Base-by-base conservation (phyloP, 2,113 vertebrate genomes). In the Labeo catla region DNA sequence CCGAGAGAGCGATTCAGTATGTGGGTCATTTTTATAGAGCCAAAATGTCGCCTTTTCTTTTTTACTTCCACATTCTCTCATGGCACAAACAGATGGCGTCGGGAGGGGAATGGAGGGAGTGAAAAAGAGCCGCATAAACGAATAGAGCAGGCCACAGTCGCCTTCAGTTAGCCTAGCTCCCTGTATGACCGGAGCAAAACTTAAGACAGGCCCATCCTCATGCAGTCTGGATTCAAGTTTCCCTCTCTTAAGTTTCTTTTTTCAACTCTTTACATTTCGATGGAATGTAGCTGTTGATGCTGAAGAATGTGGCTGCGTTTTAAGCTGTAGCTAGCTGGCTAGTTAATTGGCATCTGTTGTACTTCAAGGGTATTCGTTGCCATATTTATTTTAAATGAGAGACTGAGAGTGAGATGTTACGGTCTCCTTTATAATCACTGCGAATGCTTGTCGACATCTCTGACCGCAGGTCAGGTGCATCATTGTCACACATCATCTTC, bases 51-150 rank as follows among this genome's bases (percentile, higher is more conserved):
- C 87, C 87, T 93, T 91, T 90, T 92, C 80, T 80, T 49, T 39
- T 91, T 88, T 89, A 92, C 90, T 93, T 93, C 90, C 89, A 84
- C 87, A 88, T 83, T 85, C 86, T 86, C 87, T 87, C 89, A 47
- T 87, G 92, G 90, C 91, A 92, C 91, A 91, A 93, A 94, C 93
- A 93, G 92, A 93, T 93, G 93, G 93, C 90, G 92, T 90, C 90
- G 89, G 91, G 84, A 89, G 89, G 85, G 82, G 88, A 88, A 85
- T 89, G 90, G 91, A 89, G 91, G 90, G 91, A 91, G 87, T 50
- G 88, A 79, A 83, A 89, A 89, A 91, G 86, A 89, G 92, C 88
- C 90, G 91, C 94, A 93, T 91, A 88, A 86, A 93, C 90, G 93
- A 93, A 84, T 54, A 86, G 90, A 87, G 83, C 93, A 93, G 92